These are phyloP conservation scores for Philypnodon macrostomus DNA, from an alignment of 2,797 vertebrate genomes.

Conservation along the genomic window DNA sequence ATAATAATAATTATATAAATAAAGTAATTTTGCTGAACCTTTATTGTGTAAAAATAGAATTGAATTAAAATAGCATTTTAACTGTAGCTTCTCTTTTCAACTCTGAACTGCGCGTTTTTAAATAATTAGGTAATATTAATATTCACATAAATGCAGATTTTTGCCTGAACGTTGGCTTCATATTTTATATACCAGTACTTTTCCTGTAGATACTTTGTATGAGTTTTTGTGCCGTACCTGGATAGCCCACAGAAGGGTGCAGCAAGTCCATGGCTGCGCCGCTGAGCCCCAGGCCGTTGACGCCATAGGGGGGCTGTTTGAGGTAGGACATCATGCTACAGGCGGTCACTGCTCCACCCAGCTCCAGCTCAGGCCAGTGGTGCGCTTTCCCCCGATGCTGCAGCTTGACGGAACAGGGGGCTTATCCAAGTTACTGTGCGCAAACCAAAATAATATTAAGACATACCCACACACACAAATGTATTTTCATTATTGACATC, in stretches of 20 bases:
- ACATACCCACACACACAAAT: not conserved
- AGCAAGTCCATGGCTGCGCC: constrained; percentile 92
- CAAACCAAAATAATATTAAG: not conserved
- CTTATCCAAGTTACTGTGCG: constrained; percentile 56
- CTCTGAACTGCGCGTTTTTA: too few species aligned
- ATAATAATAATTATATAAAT: too few species aligned
- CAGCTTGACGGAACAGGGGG: constrained; percentile 76
- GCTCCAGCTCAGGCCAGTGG: constrained; percentile 82
- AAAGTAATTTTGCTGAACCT: too few species aligned
- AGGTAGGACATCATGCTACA: constrained; percentile 99
- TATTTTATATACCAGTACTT: too few species aligned
- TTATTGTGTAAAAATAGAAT: too few species aligned
- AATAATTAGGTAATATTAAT: too few species aligned
- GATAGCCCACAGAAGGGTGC: constrained; percentile 94
- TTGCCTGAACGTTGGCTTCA: too few species aligned
- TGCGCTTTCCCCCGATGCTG: constrained; percentile 79
- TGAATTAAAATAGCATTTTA: too few species aligned
- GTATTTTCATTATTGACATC: too few species aligned
- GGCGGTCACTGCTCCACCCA: constrained; percentile 82
- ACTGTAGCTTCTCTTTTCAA: too few species aligned
- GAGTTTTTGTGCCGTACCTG: constrained; percentile 70
- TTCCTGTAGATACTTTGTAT: not conserved
- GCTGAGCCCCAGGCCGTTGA: constrained; percentile 93
- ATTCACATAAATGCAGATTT: too few species aligned
- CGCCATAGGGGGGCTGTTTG: constrained; percentile 96